Percentiles rank a stretch among this genome's conserved stretches.
Conservation (phyloP, 2,113 vertebrate species). For the Bungarus multicinctus region DNA sequence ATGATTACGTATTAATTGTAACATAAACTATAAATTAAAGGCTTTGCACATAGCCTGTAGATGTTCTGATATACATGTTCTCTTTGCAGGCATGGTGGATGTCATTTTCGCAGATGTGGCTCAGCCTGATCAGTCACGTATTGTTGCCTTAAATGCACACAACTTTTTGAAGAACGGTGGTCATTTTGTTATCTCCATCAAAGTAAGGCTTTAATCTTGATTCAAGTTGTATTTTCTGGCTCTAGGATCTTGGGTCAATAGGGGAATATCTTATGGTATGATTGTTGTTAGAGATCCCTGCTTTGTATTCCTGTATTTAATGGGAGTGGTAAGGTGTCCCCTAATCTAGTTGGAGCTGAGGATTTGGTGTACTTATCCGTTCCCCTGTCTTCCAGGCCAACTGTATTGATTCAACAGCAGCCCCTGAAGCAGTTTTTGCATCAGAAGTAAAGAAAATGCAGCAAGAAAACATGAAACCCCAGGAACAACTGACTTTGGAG, state of each 20-base stretch:
- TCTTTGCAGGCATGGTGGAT: constrained; percentile 87
- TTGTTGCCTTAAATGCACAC: constrained; percentile 91
- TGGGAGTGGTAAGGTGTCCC: not conserved
- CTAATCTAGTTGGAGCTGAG: not conserved
- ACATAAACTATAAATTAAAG: not conserved
- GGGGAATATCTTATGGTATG: not conserved
- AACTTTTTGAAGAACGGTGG: constrained; percentile 91
- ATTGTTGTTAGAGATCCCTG: not conserved
- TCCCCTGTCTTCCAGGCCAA: constrained; percentile 76
- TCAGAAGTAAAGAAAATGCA: constrained; percentile 92
- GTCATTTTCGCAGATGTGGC: constrained; percentile 93
- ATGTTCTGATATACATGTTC: not conserved
- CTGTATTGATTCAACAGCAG: constrained; percentile 91
- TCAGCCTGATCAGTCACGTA: constrained; percentile 92
- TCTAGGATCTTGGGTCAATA: not conserved
- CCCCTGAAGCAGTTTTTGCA: constrained; percentile 89
- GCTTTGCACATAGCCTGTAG: not conserved
- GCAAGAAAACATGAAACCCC: constrained; percentile 91
- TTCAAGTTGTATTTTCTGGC: not conserved
- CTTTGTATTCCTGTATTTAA: not conserved
- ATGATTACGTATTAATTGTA: not conserved
- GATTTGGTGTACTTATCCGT: not conserved
- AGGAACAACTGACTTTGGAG: constrained; percentile 91
- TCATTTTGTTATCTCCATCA: constrained; percentile 94
- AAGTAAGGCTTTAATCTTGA: constrained; percentile 67